Conservation (phyloP, 2,797 vertebrate genomes). For the Salmo trutta region DNA sequence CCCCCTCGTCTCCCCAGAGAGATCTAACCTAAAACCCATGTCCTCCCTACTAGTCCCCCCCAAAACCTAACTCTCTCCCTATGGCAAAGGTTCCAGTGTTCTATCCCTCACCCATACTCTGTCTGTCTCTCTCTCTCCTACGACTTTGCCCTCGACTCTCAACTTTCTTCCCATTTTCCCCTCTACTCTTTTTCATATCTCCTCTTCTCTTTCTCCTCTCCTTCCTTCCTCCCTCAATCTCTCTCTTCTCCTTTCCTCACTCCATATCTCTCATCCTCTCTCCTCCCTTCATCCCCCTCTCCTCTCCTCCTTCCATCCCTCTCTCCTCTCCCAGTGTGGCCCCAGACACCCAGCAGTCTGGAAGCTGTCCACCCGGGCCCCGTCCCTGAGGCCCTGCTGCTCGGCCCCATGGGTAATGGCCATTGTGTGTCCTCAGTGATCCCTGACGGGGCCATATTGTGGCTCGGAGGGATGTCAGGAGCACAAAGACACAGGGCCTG, state of each 20-base stretch:
- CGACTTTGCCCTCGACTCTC: slow-evolving; percentile 17
- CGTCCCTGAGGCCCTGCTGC: slow-evolving; percentile 67
- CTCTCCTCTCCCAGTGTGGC: slow-evolving; percentile 51
- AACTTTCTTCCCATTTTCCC: not conserved
- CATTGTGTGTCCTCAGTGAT: slow-evolving; percentile 81
- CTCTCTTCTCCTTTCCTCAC: slow-evolving; percentile 24
- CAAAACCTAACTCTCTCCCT: not conserved
- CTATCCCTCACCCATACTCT: slow-evolving; percentile 5
- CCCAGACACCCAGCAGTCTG: slow-evolving; percentile 71
- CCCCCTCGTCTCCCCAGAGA: not conserved
- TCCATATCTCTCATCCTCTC: slow-evolving; percentile 47
- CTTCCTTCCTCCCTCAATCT: not conserved
- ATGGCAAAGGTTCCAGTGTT: slow-evolving; percentile 10
- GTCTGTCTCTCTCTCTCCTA: slow-evolving; percentile 12
- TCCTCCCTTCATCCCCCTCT: slow-evolving; percentile 41
- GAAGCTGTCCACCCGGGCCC: slow-evolving; percentile 69
- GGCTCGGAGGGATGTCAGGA: slow-evolving; percentile 77
- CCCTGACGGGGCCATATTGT: slow-evolving; percentile 83
- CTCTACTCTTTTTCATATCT: not conserved
- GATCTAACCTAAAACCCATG: not conserved
- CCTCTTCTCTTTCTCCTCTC: slow-evolving; percentile 3
- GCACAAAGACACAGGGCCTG: slow-evolving; percentile 80
- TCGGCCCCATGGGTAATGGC: slow-evolving; percentile 73
- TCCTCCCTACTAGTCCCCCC: too few relatives aligned
- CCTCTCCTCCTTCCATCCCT: not conserved